A percentile compares a stretch with the other conserved stretches of the same genome.
phyloP scores from a whole-genome alignment of 2,797 vertebrate species.

The Tenualosa thibaudeaui region DNA sequence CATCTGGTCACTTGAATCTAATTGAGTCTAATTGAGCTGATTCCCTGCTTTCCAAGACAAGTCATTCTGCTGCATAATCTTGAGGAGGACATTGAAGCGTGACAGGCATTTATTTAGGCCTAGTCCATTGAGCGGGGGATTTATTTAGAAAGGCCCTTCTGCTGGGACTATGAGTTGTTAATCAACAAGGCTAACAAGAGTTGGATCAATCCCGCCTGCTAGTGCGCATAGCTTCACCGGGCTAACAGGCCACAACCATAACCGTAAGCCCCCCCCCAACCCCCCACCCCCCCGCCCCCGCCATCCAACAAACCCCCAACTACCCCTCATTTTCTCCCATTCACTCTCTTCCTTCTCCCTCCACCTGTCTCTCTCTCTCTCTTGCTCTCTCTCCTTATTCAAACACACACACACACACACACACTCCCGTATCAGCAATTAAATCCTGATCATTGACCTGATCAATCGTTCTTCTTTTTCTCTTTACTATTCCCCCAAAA shows the following conservation, averaged over 20 bases:
- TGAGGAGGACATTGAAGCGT: neutral
- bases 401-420: conserved; percentile 10
- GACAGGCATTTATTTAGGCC: conserved; percentile 10
- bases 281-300: neutral
- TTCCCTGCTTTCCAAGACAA: neutral
- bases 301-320: too few relatives aligned
- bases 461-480: conserved; percentile 18
- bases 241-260: neutral
- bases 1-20: neutral
- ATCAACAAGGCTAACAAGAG: conserved; percentile 17
- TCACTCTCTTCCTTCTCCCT: neutral
- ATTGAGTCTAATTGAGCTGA: neutral
- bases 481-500: conserved; percentile 13
- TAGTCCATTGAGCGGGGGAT: neutral
- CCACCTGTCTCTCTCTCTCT: neutral
- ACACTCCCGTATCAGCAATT: conserved; percentile 29
- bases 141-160: conserved; percentile 14
- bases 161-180: conserved; percentile 16
- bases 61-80: neutral
- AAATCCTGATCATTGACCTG: neutral
- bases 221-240: neutral
- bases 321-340: neutral
- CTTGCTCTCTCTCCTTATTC: neutral
- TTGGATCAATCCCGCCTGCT: conserved; percentile 6
- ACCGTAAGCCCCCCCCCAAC: neutral